A percentile compares a stretch with the other conserved stretches of the same genome.
Evolutionary conservation across 2,113 vertebrate genomes (phyloP).

Genomic region (Pseudorectes ferrugineus): DNA sequence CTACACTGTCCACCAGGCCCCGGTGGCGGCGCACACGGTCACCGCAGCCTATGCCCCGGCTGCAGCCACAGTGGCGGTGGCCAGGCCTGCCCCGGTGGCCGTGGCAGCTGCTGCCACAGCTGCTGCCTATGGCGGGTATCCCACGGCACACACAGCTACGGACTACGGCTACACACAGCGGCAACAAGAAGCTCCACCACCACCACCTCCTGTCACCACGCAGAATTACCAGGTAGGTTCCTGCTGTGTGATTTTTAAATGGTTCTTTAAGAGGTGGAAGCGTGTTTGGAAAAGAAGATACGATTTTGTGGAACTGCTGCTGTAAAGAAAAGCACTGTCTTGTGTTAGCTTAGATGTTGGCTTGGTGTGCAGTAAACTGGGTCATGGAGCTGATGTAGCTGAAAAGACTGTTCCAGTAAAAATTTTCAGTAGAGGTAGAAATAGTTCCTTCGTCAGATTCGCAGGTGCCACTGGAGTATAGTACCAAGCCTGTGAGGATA

Average conservation of each 20-base stretch:
- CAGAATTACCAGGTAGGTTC: slow-evolving; percentile 91
- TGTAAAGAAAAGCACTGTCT: neutral
- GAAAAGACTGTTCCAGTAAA: neutral
- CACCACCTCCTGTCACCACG: slow-evolving; percentile 93
- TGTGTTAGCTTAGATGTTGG: neutral
- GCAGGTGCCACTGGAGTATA: neutral
- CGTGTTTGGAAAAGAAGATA: neutral
- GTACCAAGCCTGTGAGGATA: neutral
- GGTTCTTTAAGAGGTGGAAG: neutral
- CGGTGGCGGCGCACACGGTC: slow-evolving; percentile 92
- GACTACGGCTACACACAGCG: slow-evolving; percentile 95
- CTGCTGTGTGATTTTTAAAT: neutral
- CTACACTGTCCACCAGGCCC: slow-evolving; percentile 97
- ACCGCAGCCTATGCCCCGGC: slow-evolving; percentile 94
- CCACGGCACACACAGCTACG: slow-evolving; percentile 86
- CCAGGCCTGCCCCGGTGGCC: slow-evolving; percentile 88
- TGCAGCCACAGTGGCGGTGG: slow-evolving; percentile 88
- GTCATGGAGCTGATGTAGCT: neutral
- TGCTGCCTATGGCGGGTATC: slow-evolving; percentile 92
- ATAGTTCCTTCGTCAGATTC: neutral
- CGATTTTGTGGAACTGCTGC: neutral
- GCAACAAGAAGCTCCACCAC: slow-evolving; percentile 93
- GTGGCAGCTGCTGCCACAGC: slow-evolving; percentile 90
- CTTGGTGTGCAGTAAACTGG: neutral
- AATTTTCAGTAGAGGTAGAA: neutral